Conservation (phyloP, 2,888 invertebrate species). For the Cosmorhoe ocellata region DNA sequence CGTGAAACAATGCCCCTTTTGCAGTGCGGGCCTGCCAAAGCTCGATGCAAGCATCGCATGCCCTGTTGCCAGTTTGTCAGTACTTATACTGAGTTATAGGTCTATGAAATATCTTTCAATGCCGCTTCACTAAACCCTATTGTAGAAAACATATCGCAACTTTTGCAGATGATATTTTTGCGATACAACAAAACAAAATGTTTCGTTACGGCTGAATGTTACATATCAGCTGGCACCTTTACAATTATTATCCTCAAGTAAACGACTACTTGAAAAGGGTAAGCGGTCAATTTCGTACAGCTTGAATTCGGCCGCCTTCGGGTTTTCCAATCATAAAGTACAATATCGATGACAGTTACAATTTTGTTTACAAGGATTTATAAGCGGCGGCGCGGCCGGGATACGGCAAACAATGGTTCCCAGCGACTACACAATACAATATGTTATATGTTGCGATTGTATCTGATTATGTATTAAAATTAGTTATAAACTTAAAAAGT, state of each 20-base stretch:
- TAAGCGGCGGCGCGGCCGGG: conserved; percentile 44
- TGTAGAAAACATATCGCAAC: too few species aligned
- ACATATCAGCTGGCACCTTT: conserved; percentile 13
- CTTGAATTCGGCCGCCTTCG: conserved; percentile 65
- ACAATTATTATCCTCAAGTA: conserved; percentile 22
- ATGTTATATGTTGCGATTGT: conserved; percentile 4
- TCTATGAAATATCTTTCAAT: too few species aligned
- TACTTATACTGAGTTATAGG: too few species aligned
- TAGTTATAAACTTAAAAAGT: background rate
- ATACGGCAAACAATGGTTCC: conserved; percentile 19
- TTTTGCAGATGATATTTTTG: too few species aligned
- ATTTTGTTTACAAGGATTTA: conserved; percentile 76
- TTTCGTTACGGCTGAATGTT: background rate
- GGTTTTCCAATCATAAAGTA: conserved; percentile 67
- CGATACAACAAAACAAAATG: too few species aligned
- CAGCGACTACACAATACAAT: conserved; percentile 1
- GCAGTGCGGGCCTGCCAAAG: too few species aligned
- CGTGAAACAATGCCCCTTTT: too few species aligned
- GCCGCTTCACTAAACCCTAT: too few species aligned
- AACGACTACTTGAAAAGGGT: conserved; percentile 53
- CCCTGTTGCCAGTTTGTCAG: too few species aligned
- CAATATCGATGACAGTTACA: conserved; percentile 71
- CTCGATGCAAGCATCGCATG: too few species aligned
- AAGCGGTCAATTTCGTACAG: conserved; percentile 61
- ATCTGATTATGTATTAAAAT: conserved; percentile 2